Conservation (phyloP, 2,888 invertebrate genomes). For the Caenorhabditis zanzibari region DNA sequence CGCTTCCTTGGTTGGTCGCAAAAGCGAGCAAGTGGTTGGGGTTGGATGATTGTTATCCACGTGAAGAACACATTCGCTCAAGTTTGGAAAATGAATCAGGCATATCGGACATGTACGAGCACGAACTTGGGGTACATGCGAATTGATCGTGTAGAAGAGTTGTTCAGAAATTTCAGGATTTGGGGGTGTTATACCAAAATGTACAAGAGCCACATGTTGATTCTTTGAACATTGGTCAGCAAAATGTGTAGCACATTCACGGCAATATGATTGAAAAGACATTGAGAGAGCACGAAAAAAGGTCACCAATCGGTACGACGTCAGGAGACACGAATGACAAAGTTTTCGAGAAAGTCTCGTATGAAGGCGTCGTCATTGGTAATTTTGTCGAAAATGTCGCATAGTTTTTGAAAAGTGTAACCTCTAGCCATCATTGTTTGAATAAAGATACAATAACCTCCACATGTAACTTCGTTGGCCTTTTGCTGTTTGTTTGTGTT, state of each 20-base stretch:
- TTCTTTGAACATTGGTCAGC: background rate
- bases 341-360: constrained; percentile 5
- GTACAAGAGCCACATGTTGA: background rate
- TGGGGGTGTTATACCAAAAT: background rate
- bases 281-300: background rate
- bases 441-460: constrained; percentile 15
- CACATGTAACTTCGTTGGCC: background rate
- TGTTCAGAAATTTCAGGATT: constrained; percentile 5
- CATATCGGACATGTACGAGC: constrained; percentile 11
- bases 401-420: constrained; percentile 1
- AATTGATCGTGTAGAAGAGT: background rate
- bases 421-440: constrained; percentile 14
- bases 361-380: constrained; percentile 1
- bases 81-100: background rate
- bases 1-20: constrained; percentile 10
- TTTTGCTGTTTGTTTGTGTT: constrained; percentile 5
- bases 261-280: constrained; percentile 1
- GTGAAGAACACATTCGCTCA: background rate
- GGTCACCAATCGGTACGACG: background rate
- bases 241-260: background rate
- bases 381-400: constrained; percentile 9
- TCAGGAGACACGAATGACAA: background rate
- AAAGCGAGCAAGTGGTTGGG: background rate
- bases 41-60: constrained; percentile 5
- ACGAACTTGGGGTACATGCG: background rate